phyloP scores from a whole-genome alignment of 2,888 invertebrate genomes.

The Zygothrica quintamaculata region DNA sequence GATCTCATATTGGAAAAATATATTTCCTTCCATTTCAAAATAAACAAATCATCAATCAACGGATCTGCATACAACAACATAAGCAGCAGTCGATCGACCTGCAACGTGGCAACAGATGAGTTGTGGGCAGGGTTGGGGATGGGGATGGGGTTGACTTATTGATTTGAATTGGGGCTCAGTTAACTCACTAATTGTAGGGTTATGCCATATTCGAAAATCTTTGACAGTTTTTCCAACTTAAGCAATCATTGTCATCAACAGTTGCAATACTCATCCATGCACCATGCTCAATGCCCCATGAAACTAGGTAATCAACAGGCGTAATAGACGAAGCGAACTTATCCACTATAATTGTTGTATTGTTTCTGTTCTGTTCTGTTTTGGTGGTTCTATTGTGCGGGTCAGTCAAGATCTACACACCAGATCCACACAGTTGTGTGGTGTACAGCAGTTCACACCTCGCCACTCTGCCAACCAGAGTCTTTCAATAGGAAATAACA shows the following conservation, averaged over 20 bases:
- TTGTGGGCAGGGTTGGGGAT: not conserved
- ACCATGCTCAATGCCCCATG: slow-evolving; percentile 64
- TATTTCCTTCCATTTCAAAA: slow-evolving; percentile 64
- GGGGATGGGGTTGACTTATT: slow-evolving; percentile 3
- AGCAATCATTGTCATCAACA: slow-evolving; percentile 56
- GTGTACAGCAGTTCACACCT: slow-evolving; percentile 65
- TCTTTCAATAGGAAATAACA: slow-evolving; percentile 28
- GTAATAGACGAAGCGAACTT: slow-evolving; percentile 39
- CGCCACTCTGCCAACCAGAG: slow-evolving; percentile 21
- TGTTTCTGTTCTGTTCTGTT: slow-evolving; percentile 34
- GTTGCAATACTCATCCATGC: slow-evolving; percentile 66
- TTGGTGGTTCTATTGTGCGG: slow-evolving; percentile 24
- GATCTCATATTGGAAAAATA: slow-evolving; percentile 57
- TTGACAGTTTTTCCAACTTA: slow-evolving; percentile 75
- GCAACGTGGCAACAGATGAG: too few relatives aligned
- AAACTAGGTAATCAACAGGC: slow-evolving; percentile 77
- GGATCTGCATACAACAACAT: slow-evolving; percentile 65
- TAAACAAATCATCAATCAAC: slow-evolving; percentile 82
- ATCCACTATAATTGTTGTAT: not conserved
- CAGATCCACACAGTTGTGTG: slow-evolving; percentile 31
- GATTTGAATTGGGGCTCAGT: too few relatives aligned
- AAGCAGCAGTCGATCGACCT: slow-evolving; percentile 42
- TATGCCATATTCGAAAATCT: slow-evolving; percentile 71
- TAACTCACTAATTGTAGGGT: slow-evolving; percentile 11
- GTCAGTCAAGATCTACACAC: slow-evolving; percentile 25